These are phyloP conservation scores for Graptemys geographica DNA, from an alignment of 2,797 vertebrate genomes.

Conservation along the genomic window DNA sequence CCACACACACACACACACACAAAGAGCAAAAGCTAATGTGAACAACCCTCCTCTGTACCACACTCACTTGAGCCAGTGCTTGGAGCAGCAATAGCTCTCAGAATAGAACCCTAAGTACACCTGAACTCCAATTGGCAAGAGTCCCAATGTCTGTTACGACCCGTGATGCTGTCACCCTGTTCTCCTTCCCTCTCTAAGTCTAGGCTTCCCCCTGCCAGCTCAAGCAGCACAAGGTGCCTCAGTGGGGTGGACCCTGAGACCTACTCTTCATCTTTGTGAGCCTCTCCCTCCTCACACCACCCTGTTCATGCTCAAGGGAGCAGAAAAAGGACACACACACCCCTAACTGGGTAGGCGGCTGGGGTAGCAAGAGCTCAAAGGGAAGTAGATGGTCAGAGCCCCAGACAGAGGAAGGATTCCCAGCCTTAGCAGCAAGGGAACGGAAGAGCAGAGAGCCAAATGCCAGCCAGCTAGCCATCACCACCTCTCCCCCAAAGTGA, in stretches of 20 bases:
- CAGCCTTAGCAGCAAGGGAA: no score
- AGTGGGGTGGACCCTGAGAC: neutral
- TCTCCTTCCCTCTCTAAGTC: neutral
- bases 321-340: no score
- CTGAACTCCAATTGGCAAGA: neutral
- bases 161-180: neutral
- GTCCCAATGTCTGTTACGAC: neutral
- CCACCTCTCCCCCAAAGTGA: no score
- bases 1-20: neutral
- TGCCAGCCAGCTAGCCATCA: no score
- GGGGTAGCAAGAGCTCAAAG: no score
- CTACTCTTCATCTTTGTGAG: no score
- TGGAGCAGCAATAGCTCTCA: neutral
- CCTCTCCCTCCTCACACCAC: no score
- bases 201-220: neutral
- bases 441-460: no score
- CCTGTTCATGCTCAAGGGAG: no score
- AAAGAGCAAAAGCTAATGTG: neutral
- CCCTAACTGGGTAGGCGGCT: no score
- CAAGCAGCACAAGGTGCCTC: neutral
- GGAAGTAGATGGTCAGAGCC: no score
- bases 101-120: neutral
- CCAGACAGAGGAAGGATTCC: no score
- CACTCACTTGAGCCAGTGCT: accelerated
- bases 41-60: neutral